These are phyloP conservation scores for Tuta absoluta DNA, from an alignment of 2,888 invertebrate species.

Conservation along the genomic window DNA sequence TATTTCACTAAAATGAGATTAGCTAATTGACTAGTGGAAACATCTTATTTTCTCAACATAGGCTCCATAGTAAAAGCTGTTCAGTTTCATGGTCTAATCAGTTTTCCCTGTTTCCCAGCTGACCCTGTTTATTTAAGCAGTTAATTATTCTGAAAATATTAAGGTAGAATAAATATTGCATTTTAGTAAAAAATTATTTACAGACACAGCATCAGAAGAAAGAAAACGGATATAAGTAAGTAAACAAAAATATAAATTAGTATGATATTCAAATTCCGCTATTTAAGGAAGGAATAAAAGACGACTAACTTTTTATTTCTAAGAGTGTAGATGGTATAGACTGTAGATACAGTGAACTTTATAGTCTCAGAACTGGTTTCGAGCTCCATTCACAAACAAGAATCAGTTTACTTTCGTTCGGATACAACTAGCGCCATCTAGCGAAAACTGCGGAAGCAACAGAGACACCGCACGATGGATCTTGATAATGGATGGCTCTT, in stretches of 20 bases:
- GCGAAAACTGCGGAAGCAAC: neutral
- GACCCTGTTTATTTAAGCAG: neutral
- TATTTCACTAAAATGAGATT: constrained; percentile 1
- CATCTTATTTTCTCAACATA: too few species aligned
- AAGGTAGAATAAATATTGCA: neutral
- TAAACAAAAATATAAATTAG: too few species aligned
- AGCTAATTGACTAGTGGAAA: neutral
- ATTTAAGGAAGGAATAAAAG: too few species aligned
- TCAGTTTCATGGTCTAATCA: too few species aligned
- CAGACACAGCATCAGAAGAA: too few species aligned
- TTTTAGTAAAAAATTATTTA: neutral
- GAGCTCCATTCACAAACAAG: neutral
- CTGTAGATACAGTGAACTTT: neutral
- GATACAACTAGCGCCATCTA: constrained; percentile 5
- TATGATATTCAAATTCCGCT: too few species aligned
- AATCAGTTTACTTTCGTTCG: neutral
- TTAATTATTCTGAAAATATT: neutral
- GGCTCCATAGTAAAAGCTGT: too few species aligned
- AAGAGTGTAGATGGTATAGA: constrained; percentile 3
- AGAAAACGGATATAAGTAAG: too few species aligned
- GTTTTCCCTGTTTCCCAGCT: too few species aligned
- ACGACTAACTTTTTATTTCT: neutral
- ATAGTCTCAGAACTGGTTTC: neutral
- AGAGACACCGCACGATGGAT: neutral
- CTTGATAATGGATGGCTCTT: neutral